A percentile compares a stretch with the other conserved stretches of the same genome.
Evolutionary conservation across 92 coral and sea anemone species (phyloP).

Genomic region (Anthopleura xanthogrammica): DNA sequence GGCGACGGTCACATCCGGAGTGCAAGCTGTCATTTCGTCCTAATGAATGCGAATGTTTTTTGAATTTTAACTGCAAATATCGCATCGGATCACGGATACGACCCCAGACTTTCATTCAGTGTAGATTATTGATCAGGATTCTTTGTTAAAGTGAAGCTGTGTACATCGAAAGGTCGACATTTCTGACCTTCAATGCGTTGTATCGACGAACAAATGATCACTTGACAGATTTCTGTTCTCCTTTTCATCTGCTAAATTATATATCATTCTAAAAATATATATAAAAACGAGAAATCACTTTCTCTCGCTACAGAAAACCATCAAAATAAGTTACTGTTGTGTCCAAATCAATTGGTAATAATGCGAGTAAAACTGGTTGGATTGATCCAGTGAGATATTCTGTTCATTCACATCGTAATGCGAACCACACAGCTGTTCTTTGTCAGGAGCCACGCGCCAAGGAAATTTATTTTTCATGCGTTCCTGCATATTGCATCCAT

Average conservation of each 20-base stretch:
- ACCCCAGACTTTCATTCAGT: too few relatives aligned
- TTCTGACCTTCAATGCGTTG: too few relatives aligned
- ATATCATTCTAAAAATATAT: neutral
- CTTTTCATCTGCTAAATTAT: neutral
- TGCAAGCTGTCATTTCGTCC: neutral
- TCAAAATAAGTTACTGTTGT: too few relatives aligned
- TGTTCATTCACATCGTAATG: neutral
- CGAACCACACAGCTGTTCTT: neutral
- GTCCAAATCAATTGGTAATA: neutral
- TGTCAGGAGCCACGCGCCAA: neutral
- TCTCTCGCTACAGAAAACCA: too few relatives aligned
- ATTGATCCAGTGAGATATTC: neutral
- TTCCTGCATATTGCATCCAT: constrained; percentile 2
- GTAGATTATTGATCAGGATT: too few relatives aligned
- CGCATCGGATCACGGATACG: neutral
- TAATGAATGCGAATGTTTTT: neutral
- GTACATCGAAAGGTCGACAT: too few relatives aligned
- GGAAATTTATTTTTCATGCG: constrained; percentile 15
- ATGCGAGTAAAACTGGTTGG: neutral
- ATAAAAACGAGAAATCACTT: too few relatives aligned
- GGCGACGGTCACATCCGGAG: neutral
- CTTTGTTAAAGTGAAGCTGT: too few relatives aligned
- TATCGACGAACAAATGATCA: neutral
- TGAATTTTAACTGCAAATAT: neutral
- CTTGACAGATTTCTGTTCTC: neutral